Evolutionary conservation across 2,113 vertebrate species (phyloP).

Genomic region (Apteryx mantelli): DNA sequence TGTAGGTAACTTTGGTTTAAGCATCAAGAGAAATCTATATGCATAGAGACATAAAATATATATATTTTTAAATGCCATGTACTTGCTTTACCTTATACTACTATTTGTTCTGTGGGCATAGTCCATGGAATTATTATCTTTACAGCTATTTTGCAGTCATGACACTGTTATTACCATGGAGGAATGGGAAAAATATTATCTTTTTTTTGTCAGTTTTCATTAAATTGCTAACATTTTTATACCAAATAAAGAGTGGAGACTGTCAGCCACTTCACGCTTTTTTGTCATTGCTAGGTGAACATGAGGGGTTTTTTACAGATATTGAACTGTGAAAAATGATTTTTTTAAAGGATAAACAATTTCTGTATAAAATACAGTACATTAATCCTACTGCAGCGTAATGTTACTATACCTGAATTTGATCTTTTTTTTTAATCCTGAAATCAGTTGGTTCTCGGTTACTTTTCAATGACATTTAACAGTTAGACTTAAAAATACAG

Average conservation of each 20-base stretch:
- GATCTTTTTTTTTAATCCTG: constrained; percentile 64
- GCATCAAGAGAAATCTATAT: background rate
- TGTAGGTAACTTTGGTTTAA: background rate
- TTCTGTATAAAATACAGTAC: constrained; percentile 55
- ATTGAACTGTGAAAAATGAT: constrained; percentile 42
- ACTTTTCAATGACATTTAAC: constrained; percentile 83
- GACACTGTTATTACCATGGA: constrained; percentile 4
- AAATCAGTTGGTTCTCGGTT: constrained; percentile 65
- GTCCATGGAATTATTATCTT: constrained; percentile 48
- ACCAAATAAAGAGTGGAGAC: constrained; percentile 38
- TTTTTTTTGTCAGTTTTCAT: constrained; percentile 53
- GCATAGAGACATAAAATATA: background rate
- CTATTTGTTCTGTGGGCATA: constrained; percentile 26
- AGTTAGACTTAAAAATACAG: constrained; percentile 85
- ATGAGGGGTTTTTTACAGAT: background rate
- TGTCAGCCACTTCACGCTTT: background rate
- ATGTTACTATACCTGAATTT: constrained; percentile 47
- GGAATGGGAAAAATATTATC: constrained; percentile 19
- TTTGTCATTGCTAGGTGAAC: background rate
- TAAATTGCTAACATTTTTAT: constrained; percentile 45
- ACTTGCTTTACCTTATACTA: constrained; percentile 7
- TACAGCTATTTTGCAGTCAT: constrained; percentile 29
- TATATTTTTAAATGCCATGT: constrained; percentile 9
- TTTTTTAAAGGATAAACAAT: constrained; percentile 77
- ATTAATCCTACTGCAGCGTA: constrained; percentile 41